phyloP scores from a whole-genome alignment of 2,113 vertebrate species.

The Fregetta grallaria region DNA sequence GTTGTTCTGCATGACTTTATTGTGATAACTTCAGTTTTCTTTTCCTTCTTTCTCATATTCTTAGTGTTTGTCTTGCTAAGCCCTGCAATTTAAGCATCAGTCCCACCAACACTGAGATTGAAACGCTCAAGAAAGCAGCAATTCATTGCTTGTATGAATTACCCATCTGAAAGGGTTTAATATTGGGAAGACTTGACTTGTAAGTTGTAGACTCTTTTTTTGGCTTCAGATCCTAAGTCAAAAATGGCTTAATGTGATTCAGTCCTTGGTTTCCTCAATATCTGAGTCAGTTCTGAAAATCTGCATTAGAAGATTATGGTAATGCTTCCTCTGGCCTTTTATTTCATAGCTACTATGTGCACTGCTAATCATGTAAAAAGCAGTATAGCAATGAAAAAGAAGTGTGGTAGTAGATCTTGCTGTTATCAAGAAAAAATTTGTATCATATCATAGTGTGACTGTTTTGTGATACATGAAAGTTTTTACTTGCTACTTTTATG shows the following conservation, averaged over 20 bases:
- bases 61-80: neutral
- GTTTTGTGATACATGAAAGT: neutral
- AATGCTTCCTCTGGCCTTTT: neutral
- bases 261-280: neutral
- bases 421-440: neutral
- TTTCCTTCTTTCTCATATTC: neutral
- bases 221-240: neutral
- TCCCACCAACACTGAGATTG: neutral
- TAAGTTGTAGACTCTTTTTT: neutral
- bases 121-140: neutral
- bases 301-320: neutral
- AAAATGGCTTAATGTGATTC: neutral
- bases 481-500: neutral
- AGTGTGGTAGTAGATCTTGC: neutral
- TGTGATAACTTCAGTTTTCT: neutral
- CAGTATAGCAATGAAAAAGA: neutral
- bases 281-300: neutral
- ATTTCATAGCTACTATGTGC: neutral
- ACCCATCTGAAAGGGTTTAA: neutral
- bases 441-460: neutral
- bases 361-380: neutral
- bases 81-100: neutral
- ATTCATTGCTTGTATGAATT: neutral
- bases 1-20: neutral
- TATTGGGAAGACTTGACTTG: neutral